These are phyloP conservation scores for Aphodius granarius DNA, from an alignment of 2,888 invertebrate species.

Conservation along the genomic window DNA sequence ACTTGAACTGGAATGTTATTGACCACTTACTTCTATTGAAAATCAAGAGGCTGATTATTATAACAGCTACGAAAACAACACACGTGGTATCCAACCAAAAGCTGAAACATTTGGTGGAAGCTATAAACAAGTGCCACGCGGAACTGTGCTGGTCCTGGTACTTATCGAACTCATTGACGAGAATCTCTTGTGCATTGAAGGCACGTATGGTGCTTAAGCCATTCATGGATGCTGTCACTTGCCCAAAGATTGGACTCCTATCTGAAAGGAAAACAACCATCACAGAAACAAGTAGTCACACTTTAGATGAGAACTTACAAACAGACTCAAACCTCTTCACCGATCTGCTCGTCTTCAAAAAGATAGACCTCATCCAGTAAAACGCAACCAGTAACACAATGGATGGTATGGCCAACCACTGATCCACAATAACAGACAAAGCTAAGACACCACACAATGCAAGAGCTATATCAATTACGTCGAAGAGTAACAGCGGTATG, in stretches of 20 bases:
- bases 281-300: background rate
- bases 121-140: conserved; percentile 70
- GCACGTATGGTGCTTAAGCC: conserved; percentile 80
- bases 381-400: conserved; percentile 64
- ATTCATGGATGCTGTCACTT: conserved; percentile 73
- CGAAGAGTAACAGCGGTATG: conserved; percentile 54
- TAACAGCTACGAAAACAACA: conserved; percentile 60
- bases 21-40: conserved; percentile 47
- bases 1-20: conserved; percentile 65
- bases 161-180: conserved; percentile 65
- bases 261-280: conserved; percentile 61
- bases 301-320: conserved; percentile 61
- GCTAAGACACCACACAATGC: conserved; percentile 68
- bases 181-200: conserved; percentile 64
- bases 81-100: conserved; percentile 71
- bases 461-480: conserved; percentile 47
- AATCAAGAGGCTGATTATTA: conserved; percentile 29
- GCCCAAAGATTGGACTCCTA: conserved; percentile 77
- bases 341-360: conserved; percentile 71
- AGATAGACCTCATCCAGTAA: conserved; percentile 64
- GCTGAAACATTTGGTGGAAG: conserved; percentile 70
- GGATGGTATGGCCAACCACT: conserved; percentile 67
- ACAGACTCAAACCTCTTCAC: conserved; percentile 70
- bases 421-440: conserved; percentile 70
- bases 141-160: conserved; percentile 71